Conservation (phyloP, 23 tunicate genomes). For the Phallusia fumigata region DNA sequence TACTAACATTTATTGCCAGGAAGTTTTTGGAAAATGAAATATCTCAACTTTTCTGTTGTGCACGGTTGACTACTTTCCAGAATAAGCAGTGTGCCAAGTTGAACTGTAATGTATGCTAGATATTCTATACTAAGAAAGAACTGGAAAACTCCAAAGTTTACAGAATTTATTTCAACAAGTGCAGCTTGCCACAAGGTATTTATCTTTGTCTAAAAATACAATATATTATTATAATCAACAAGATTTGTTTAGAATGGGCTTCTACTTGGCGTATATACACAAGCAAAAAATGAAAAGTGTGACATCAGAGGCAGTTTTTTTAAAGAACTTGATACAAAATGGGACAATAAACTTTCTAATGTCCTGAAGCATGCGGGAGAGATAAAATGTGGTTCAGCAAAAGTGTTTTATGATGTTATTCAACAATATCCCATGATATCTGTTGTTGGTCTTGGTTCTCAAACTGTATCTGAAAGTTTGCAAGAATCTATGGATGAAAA, state of each 20-base stretch:
- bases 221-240: too few species aligned
- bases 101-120: too few species aligned
- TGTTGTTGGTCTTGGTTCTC: constrained; percentile 56
- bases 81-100: too few species aligned
- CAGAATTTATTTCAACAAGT: too few species aligned
- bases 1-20: too few species aligned
- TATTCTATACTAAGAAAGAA: too few species aligned
- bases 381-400: constrained; percentile 55
- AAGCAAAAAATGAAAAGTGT: neutral
- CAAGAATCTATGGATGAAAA: constrained; percentile 45
- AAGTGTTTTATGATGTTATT: constrained; percentile 29
- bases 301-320: constrained; percentile 37
- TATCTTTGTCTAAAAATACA: too few species aligned
- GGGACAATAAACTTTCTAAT: constrained; percentile 29
- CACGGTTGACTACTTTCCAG: too few species aligned
- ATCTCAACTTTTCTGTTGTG: too few species aligned
- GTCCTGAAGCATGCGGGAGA: constrained; percentile 19
- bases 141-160: too few species aligned
- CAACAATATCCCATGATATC: constrained; percentile 33
- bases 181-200: too few species aligned
- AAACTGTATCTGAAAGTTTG: constrained; percentile 6
- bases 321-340: constrained; percentile 24
- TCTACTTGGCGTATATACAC: neutral
- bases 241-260: neutral
- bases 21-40: too few species aligned